A percentile compares a stretch with the other conserved stretches of the same genome.
phyloP scores from a whole-genome alignment of 2,797 vertebrate species.

The Phataginus tricuspis region DNA sequence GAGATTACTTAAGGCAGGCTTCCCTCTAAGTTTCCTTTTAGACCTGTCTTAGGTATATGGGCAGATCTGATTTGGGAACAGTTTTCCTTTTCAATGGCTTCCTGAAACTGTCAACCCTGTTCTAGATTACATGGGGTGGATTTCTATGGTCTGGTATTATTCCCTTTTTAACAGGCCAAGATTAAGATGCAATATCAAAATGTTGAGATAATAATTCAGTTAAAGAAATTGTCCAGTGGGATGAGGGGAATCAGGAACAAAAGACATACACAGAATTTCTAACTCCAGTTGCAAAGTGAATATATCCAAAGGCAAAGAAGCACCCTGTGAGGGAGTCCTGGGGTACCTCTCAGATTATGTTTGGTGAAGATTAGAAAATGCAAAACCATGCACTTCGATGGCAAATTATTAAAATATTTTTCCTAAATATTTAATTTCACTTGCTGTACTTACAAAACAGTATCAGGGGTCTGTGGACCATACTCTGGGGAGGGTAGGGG shows the following conservation, averaged over 20 bases:
- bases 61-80: background rate
- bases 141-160: background rate
- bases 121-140: background rate
- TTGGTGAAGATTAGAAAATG: background rate
- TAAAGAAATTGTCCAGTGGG: background rate
- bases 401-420: background rate
- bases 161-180: background rate
- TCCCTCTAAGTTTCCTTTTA: background rate
- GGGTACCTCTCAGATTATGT: background rate
- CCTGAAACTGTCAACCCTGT: background rate
- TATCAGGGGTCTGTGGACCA: background rate
- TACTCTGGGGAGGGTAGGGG: background rate
- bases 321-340: fast-evolving
- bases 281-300: background rate
- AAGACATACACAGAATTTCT: background rate
- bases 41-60: background rate
- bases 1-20: background rate
- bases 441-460: background rate
- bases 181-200: background rate
- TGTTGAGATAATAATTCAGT: background rate
- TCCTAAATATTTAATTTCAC: background rate
- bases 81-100: background rate
- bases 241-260: background rate
- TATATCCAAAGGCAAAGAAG: background rate
- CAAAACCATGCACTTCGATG: background rate